phyloP scores from a whole-genome alignment of 2,888 invertebrate genomes.

The Hydroisotoma schaefferi region DNA sequence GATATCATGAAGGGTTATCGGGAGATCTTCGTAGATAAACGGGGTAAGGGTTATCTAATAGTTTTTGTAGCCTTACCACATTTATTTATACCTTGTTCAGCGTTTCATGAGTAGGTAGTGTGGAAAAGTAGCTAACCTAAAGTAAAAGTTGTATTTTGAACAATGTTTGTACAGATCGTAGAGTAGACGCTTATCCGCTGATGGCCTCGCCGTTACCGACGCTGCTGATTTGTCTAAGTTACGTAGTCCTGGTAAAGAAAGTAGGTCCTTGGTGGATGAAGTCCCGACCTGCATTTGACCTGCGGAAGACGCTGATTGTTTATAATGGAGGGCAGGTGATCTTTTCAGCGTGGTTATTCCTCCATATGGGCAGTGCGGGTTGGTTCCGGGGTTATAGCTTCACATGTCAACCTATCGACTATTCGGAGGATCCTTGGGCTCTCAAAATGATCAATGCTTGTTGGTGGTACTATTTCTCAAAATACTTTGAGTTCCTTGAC shows the following conservation, averaged over 20 bases:
- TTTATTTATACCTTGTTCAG: no score
- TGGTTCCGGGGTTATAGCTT: constrained; percentile 87
- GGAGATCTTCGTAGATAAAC: no score
- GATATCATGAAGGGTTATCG: no score
- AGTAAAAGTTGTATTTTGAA: no score
- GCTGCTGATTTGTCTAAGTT: constrained; percentile 79
- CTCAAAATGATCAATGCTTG: constrained; percentile 86
- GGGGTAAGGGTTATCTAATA: no score
- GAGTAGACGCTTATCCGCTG: constrained; percentile 87
- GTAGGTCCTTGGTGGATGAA: constrained; percentile 80
- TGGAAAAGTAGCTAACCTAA: no score
- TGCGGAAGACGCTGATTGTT: constrained; percentile 69
- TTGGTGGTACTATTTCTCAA: constrained; percentile 97
- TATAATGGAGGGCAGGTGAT: constrained; percentile 66
- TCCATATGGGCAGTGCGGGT: constrained; percentile 80
- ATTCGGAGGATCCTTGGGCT: constrained; percentile 72
- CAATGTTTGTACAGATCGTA: constrained; percentile 65
- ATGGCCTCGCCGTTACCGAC: constrained; percentile 94
- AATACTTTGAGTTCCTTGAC: constrained; percentile 95
- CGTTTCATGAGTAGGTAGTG: no score
- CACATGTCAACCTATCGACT: constrained; percentile 87
- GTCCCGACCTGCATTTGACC: constrained; percentile 74
- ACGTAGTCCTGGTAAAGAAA: constrained; percentile 85
- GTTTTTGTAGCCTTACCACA: no score
- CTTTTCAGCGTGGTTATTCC: constrained; percentile 49